Conservation (phyloP, 2,797 vertebrate species). For the Rhinella marina region DNA sequence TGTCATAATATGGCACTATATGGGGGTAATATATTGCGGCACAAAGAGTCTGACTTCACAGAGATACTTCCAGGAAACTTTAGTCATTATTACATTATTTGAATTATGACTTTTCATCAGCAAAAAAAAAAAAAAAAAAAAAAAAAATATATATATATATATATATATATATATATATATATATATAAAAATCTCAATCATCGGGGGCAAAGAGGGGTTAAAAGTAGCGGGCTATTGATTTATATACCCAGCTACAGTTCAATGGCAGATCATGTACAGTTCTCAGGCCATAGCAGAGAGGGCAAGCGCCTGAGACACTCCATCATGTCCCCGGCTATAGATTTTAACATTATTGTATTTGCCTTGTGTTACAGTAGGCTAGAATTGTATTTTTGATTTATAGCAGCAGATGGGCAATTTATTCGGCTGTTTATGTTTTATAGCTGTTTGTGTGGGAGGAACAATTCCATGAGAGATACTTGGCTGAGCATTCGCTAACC, state of each 20-base stretch:
- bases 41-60: too few relatives aligned
- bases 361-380: slow-evolving; percentile 66
- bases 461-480: slow-evolving; percentile 64
- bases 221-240: slow-evolving; percentile 66
- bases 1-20: too few relatives aligned
- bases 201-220: slow-evolving; percentile 49
- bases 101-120: neutral
- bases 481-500: slow-evolving; percentile 67
- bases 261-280: slow-evolving; percentile 65
- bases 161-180: too few relatives aligned
- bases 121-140: neutral
- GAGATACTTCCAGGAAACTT: too few relatives aligned
- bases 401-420: slow-evolving; percentile 71
- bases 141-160: slow-evolving; percentile 36
- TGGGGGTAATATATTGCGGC: too few relatives aligned
- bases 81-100: too few relatives aligned
- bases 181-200: neutral
- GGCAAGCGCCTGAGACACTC: slow-evolving; percentile 64
- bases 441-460: slow-evolving; percentile 68
- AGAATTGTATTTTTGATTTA: slow-evolving; percentile 73
- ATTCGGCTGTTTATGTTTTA: slow-evolving; percentile 72
- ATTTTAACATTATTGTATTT: slow-evolving; percentile 75
- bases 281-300: slow-evolving; percentile 60
- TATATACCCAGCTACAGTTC: slow-evolving; percentile 66
- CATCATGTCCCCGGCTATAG: slow-evolving; percentile 71